These are phyloP conservation scores for Palythoa grandiflora DNA, from an alignment of 92 coral and sea anemone species.

Conservation along the genomic window DNA sequence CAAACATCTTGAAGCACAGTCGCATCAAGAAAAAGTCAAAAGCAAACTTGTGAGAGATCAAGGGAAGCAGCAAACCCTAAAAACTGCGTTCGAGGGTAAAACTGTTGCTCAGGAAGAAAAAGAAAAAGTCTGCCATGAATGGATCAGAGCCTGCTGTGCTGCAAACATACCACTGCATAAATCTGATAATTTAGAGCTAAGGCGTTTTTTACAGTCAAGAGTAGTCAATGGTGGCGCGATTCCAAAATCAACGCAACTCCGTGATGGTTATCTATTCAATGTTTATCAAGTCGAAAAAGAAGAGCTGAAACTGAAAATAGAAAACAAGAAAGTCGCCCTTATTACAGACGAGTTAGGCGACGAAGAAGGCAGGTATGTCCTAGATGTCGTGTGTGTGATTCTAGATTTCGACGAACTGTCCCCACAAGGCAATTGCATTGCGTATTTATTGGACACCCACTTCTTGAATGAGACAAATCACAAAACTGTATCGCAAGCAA, in stretches of 20 bases:
- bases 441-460: too few species aligned
- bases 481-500: too few species aligned
- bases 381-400: too few species aligned
- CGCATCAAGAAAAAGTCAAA: conserved; percentile 14
- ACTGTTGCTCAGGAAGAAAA: conserved; percentile 16
- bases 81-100: conserved; percentile 16
- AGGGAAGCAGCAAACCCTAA: conserved; percentile 17
- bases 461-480: too few species aligned
- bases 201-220: conserved; percentile 51
- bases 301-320: too few species aligned
- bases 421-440: too few species aligned
- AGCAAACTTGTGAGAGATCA: conserved; percentile 14
- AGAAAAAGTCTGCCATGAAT: conserved; percentile 63
- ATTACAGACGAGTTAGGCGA: too few species aligned
- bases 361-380: too few species aligned
- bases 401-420: too few species aligned
- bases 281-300: conserved; percentile 61
- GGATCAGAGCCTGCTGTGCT: conserved; percentile 70
- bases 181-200: conserved; percentile 61
- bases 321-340: too few species aligned
- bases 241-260: conserved; percentile 64
- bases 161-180: conserved; percentile 75
- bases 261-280: conserved; percentile 67
- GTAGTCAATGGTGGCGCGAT: conserved; percentile 76
- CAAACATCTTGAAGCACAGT: conserved; percentile 14